Base-by-base conservation (phyloP, 1,140 invertebrate species). In the Euura lappo region DNA sequence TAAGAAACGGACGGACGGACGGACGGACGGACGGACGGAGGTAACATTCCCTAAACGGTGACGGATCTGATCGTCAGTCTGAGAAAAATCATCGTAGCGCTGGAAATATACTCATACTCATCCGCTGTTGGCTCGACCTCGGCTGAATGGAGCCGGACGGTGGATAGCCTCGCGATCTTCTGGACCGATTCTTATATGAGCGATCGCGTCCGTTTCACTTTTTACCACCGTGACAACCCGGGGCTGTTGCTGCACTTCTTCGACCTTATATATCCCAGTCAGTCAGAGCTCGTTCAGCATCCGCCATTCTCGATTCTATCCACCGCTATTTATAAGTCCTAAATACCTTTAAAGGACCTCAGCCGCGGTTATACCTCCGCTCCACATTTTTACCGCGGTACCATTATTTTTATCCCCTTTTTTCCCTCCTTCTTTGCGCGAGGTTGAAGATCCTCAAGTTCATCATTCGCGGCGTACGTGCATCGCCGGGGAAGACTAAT, bases 31-130 rank as follows among this genome's bases (percentile, higher is more conserved):
- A 10, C 13, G 60, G 8, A 13, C 1, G 8, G 60, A 64, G 81
- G 81, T 83, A 86, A 86, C 82, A 85, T 86, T 85, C 83, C 84
- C 83, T 86, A 86, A 86, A 86, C 84, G 85, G 84, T 71, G 51
- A 60, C 13, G 51, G 28, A 28, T 28, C 28, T 28, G 28, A 28
- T 75, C 76, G 44, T 73, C 13, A 11, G 8, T 47, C 74, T 77
- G 74, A 80, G 78, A 85, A 85, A 85, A 83, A 83, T 84, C 78
- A 74, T 79, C 76, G 78, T 77, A 78, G 79, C 28, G 28, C 28
- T 28, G 28, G 0, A 28, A 28, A 28, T 28, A 28, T 28, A 28
- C 28, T 28, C 28, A 28, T 28, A 28, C 28, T 28, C 28, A 28
- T 74, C 71, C 69, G 65, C 72, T 75, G 73, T 45, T 45, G 68